Base-by-base conservation (phyloP, 2,888 invertebrate species). In the Sarcophaga rosellei region DNA sequence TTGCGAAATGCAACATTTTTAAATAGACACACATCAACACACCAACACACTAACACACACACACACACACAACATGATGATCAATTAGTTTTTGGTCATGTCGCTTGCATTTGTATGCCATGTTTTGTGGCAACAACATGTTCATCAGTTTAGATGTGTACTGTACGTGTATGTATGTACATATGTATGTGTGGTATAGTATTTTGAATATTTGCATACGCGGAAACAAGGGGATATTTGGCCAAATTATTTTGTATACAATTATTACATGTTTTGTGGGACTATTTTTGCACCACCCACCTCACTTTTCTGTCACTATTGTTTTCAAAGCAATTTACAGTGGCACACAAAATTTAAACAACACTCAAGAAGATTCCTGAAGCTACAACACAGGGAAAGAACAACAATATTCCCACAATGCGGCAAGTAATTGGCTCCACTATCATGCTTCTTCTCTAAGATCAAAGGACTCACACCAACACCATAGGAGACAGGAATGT, bases 1-100 rank as follows among this genome's bases (percentile, higher is more conserved):
- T 81, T 70, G 23, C 45, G 6, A 20, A 75, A 25, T 61, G 21
- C 20, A 61, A 61, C 21, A 21, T 57, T 47, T 21, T 63, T 21
- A 15, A 59, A 59, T 74, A 68, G 35, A 35, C 35, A 35, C 35
- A 8, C 8, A 35, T 6, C 35, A 35, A 35, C 35, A 21, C 25
- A 0, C 23, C 4, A 23, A 25, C 25, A 25, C 8, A 35, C 35
- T n/a, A n/a, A 0, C 6, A 35, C 6, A 8, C 8, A 35, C 35
- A 35, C 35, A 59, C 63, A 65, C 63, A 44, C 23, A 73, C 53
- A 78, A 73, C 44, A 74, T 78, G 83, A 84, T 78, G 83, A 84
- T 78, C 78, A 79, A 84, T 84, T 78, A 74, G 73, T 69, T 79
- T 74, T 57, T 63, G 73, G 44, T 74, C 62, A 57, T 57, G 68